Percentiles rank a stretch among this genome's conserved stretches.
phyloP scores from a whole-genome alignment of 2,888 invertebrate genomes.

The Tiliacea aurago region DNA sequence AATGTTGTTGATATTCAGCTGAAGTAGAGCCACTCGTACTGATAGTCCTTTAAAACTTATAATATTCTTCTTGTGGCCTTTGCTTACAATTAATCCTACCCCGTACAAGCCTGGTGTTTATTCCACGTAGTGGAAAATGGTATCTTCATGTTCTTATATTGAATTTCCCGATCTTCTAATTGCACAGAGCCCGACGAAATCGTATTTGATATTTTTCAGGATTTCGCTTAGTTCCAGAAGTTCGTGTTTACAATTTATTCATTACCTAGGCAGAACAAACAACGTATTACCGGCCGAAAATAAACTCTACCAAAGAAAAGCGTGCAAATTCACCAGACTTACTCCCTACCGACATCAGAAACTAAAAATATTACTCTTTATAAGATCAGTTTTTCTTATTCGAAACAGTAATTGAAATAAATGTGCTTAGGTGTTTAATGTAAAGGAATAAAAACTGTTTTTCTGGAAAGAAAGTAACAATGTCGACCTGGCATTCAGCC shows the following conservation, averaged over 20 bases:
- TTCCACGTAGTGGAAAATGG: no score
- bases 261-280: constrained; percentile 26
- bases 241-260: constrained; percentile 32
- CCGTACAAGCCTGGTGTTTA: no score
- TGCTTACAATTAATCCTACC: no score
- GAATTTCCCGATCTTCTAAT: no score
- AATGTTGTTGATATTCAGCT: no score
- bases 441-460: constrained; percentile 87
- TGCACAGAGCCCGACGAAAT: no score
- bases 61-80: no score
- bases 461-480: constrained; percentile 87
- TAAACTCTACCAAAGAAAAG: constrained; percentile 16
- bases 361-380: constrained; percentile 62
- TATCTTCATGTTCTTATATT: no score
- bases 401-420: constrained; percentile 82
- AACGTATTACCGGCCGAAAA: constrained; percentile 16
- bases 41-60: no score
- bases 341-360: constrained; percentile 36
- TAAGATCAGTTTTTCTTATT: constrained; percentile 73
- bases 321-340: constrained; percentile 25
- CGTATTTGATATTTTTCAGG: no score
- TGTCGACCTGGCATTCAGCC: constrained; percentile 89
- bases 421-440: constrained; percentile 85
- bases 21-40: no score
- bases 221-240: no score